Evolutionary conservation across 2,888 invertebrate species (phyloP), one percentile per base, ranked within the genome.

Genomic region (Himalopsyche kuldschensis): DNA sequence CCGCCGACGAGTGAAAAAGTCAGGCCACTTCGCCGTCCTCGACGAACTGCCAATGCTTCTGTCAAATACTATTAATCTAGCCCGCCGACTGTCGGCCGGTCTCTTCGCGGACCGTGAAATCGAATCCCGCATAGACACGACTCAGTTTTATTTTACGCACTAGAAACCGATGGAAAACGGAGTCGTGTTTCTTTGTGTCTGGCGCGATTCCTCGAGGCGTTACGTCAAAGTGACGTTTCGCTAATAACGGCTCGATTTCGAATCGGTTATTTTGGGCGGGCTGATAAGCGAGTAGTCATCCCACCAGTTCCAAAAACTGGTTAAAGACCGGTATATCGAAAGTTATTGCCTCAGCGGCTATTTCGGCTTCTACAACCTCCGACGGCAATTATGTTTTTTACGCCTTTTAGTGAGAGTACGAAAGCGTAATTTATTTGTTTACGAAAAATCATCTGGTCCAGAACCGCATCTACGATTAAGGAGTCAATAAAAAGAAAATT

Each of bases 1-100:
- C 20, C 32, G 77, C 75, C 35, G 79, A 48, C 82, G 79, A 82
- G 76, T 82, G 41, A 78, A 78, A 82, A 79, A 30, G 41, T 75
- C 79, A 48, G 75, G 79, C 82, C 79, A 75, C 69, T 20, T 15
- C 55, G 30, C 69, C 47, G 82, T 79, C 78, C 81, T 78, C 76
- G 79, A 31, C 75, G 78, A 3, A 32, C 32, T 78, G 78, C 41
- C 82, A 78, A 69, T 78, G 47, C 75, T 81, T 69, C 82, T 78
- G 78, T 82, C 82, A 82, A 78, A 82, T 69, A 27, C 3, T 27
- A 69, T 69, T 69, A 69, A 69, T 69, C 27, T 69, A 69, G 27
- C 69, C 69, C n/a, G 78, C 48, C 77, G 30, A 55, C 41, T 2
- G 32, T 31, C 41, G 47, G 63, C 55, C 77, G 48, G 24, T 55